phyloP scores from a whole-genome alignment of 37 sponge, comb jelly and placozoan genomes.

The Theonella swinhoei region DNA sequence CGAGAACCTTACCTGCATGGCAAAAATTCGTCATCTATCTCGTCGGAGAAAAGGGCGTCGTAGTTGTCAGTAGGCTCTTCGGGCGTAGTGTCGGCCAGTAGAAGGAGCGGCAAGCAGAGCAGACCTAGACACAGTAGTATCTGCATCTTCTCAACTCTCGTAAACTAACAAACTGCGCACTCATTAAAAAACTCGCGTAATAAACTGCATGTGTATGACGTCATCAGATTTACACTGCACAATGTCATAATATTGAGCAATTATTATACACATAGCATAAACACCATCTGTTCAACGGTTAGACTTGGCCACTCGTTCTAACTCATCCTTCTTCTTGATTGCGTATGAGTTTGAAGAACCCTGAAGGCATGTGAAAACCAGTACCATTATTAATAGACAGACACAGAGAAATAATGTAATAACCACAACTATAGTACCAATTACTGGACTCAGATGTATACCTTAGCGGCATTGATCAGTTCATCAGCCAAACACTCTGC shows the following conservation, averaged over 20 bases:
- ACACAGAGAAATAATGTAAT: background rate
- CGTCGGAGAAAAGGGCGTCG: background rate
- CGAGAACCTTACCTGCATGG: background rate
- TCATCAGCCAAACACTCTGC: conserved; percentile 99
- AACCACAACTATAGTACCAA: background rate
- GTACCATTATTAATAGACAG: background rate
- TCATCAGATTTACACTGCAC: background rate
- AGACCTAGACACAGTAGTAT: too few relatives aligned
- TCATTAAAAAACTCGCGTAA: too few relatives aligned
- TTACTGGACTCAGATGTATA: background rate
- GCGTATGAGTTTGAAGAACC: conserved; percentile 99
- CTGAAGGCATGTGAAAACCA: conserved; percentile 23
- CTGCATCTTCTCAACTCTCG: too few relatives aligned
- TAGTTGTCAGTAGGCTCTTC: background rate
- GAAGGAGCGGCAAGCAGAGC: too few relatives aligned
- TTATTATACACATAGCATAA: background rate
- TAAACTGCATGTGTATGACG: background rate
- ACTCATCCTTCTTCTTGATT: conserved; percentile 99
- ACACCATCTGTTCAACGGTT: conserved; percentile 79
- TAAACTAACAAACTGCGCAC: too few relatives aligned
- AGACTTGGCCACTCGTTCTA: conserved; percentile 99
- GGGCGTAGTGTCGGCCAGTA: too few relatives aligned
- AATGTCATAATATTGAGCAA: background rate
- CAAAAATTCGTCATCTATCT: background rate
- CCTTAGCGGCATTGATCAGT: conserved; percentile 98